Conservation (phyloP, 2,888 invertebrate genomes). For the Scotopteryx bipunctaria region DNA sequence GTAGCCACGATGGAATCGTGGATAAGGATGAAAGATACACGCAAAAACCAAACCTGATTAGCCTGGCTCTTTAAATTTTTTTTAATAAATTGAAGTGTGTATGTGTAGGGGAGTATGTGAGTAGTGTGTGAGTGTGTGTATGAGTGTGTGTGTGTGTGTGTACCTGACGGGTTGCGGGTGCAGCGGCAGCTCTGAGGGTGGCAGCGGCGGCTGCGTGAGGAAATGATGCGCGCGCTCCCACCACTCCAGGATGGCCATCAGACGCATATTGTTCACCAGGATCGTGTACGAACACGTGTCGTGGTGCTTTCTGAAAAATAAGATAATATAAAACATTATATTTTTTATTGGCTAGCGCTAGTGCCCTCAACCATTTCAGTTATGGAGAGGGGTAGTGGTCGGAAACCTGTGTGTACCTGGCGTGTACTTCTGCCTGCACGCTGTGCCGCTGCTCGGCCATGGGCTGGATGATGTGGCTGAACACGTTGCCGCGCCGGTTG, state of each 20-base stretch:
- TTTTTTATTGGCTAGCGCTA: no score
- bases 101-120: no score
- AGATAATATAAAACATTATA: not conserved
- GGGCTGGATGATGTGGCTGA: conserved; percentile 94
- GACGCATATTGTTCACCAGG: conserved; percentile 95
- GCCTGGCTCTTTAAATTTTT: no score
- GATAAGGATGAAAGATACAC: no score
- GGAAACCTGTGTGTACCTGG: conserved; percentile 69
- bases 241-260: conserved; percentile 97
- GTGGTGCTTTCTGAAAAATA: conserved; percentile 79
- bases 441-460: conserved; percentile 83
- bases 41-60: no score
- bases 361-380: no score
- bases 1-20: no score
- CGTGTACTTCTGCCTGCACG: conserved; percentile 90
- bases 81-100: no score
- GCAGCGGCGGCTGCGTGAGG: conserved; percentile 83
- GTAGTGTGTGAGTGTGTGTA: no score
- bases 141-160: not conserved
- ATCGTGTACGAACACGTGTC: conserved; percentile 92
- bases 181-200: conserved; percentile 54
- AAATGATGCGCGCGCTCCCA: conserved; percentile 93
- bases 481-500: conserved; percentile 91
- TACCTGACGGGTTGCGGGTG: conserved; percentile 2
- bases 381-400: no score